Percentiles rank a stretch among this genome's conserved stretches.
phyloP scores from a whole-genome alignment of 2,113 vertebrate genomes.

The Ochotona princeps region DNA sequence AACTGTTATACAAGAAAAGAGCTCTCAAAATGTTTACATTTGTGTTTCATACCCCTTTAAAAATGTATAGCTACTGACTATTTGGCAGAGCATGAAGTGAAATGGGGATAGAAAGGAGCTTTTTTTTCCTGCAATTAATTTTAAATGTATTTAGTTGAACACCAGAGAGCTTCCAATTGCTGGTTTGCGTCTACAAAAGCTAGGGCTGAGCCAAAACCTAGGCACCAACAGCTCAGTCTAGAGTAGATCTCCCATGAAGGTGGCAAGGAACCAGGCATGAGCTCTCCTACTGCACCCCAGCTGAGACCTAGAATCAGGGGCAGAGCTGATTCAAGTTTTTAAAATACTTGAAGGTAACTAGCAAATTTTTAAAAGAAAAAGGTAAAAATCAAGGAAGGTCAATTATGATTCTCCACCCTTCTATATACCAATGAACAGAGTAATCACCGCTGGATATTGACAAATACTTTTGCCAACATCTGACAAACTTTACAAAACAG shows the following conservation, averaged over 20 bases:
- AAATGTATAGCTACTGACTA: constrained; percentile 25
- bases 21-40: not conserved
- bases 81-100: not conserved
- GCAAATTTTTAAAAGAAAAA: constrained; percentile 48
- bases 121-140: no score
- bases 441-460: constrained; percentile 10
- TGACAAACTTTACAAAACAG: constrained; percentile 8
- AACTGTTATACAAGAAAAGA: not conserved
- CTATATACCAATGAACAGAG: not conserved
- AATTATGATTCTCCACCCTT: not conserved
- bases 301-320: no score
- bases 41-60: not conserved
- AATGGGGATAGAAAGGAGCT: no score
- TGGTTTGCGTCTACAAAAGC: no score
- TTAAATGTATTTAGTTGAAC: no score
- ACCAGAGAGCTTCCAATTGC: no score
- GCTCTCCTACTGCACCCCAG: no score
- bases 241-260: no score
- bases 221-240: no score
- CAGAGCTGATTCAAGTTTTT: not conserved
- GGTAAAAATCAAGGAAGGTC: not conserved
- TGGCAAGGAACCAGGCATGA: no score
- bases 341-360: constrained; percentile 17
- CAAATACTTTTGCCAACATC: not conserved
- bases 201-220: no score